Percentiles rank a stretch among this genome's conserved stretches.
Conservation (phyloP, 2,888 invertebrate genomes). For the Ganaspis brasiliensis region DNA sequence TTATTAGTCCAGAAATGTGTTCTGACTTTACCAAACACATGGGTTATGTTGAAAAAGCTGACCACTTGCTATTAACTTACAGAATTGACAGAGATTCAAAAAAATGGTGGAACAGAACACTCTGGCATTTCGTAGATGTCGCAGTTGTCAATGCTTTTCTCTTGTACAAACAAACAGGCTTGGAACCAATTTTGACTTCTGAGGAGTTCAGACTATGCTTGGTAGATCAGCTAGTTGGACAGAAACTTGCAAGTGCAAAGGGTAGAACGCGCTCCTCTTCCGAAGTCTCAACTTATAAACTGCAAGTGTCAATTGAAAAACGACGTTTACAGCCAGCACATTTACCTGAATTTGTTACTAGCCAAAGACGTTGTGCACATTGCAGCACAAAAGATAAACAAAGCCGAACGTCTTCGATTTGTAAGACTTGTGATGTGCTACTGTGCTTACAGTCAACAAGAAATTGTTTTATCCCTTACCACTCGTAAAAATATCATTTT, state of each 20-base stretch:
- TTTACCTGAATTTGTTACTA: slow-evolving; percentile 30
- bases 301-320: slow-evolving; percentile 41
- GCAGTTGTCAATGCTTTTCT: slow-evolving; percentile 46
- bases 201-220: slow-evolving; percentile 44
- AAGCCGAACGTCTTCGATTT: slow-evolving; percentile 44
- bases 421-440: slow-evolving; percentile 31
- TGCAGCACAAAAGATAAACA: slow-evolving; percentile 42
- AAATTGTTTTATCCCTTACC: no score
- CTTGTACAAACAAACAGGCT: slow-evolving; percentile 44
- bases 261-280: slow-evolving; percentile 38
- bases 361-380: slow-evolving; percentile 38
- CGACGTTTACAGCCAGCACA: slow-evolving; percentile 36
- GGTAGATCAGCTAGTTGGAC: slow-evolving; percentile 46
- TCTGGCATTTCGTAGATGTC: no score
- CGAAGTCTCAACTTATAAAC: slow-evolving; percentile 23
- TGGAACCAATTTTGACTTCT: neutral
- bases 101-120: slow-evolving; percentile 54
- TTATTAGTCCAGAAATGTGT: slow-evolving; percentile 61
- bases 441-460: slow-evolving; percentile 5
- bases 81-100: slow-evolving; percentile 65
- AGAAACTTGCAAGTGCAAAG: slow-evolving; percentile 19
- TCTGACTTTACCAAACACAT: no score
- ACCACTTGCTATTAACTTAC: no score
- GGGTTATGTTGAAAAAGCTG: no score
- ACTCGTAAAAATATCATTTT: no score